Evolutionary conservation across 2,888 invertebrate genomes (phyloP).

Genomic region (Axea sp.): DNA sequence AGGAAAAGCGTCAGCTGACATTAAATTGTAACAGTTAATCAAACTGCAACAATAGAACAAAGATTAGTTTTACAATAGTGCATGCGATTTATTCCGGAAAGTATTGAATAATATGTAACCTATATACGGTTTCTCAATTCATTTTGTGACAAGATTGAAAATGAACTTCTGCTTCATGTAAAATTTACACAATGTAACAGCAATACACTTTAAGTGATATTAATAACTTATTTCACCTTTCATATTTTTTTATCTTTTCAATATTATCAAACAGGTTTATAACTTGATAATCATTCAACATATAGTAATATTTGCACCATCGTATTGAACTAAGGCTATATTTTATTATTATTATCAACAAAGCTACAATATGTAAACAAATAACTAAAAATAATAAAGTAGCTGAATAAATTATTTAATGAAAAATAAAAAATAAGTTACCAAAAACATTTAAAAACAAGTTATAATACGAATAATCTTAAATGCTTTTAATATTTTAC

Average conservation of each 20-base stretch:
- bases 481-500: too few species aligned
- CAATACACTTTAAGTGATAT: conserved; percentile 73
- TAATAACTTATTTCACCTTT: conserved; percentile 66
- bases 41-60: neutral
- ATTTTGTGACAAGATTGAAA: conserved; percentile 26
- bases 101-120: conserved; percentile 19
- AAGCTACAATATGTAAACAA: too few species aligned
- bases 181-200: conserved; percentile 68
- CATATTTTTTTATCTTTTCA: conserved; percentile 4
- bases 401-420: too few species aligned
- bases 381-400: too few species aligned
- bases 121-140: conserved; percentile 25
- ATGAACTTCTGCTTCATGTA: conserved; percentile 33
- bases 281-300: too few species aligned
- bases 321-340: too few species aligned
- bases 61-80: conserved; percentile 18
- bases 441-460: too few species aligned
- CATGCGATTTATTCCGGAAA: conserved; percentile 10
- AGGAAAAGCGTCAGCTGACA: neutral
- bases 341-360: too few species aligned
- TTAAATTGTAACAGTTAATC: conserved; percentile 2
- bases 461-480: too few species aligned
- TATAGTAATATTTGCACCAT: too few species aligned
- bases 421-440: too few species aligned
- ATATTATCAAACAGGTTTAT: too few species aligned